Conservation (phyloP, 2,797 vertebrate species). For the Hypotaenidia philippensis region DNA sequence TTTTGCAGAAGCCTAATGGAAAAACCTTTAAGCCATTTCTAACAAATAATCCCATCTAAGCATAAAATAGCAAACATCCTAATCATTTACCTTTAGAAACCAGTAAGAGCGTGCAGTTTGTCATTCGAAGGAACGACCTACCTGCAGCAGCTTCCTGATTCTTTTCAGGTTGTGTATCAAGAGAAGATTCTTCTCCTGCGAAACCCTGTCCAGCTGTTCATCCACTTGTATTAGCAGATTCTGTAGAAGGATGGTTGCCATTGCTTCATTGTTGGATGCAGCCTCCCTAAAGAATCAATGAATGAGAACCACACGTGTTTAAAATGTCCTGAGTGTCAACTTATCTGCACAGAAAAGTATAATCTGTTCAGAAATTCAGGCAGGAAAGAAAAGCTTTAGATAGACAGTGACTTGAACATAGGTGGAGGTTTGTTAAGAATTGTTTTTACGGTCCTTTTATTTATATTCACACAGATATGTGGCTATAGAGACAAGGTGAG, state of each 20-base stretch:
- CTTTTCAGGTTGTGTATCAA: slow-evolving; percentile 96
- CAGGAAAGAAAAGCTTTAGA: not conserved
- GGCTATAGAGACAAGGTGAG: not conserved
- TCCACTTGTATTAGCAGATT: slow-evolving; percentile 93
- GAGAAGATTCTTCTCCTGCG: slow-evolving; percentile 92
- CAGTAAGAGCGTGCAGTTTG: not conserved
- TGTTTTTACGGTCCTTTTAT: not conserved
- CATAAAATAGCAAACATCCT: not conserved
- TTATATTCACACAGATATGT: not conserved
- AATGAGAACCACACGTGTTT: not conserved
- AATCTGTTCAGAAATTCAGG: not conserved
- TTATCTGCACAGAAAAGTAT: not conserved
- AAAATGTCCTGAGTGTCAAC: not conserved
- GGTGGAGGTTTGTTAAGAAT: not conserved
- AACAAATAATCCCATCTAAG: not conserved
- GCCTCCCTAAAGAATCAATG: slow-evolving; percentile 85
- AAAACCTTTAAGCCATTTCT: slow-evolving; percentile 6
- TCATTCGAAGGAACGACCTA: slow-evolving; percentile 51
- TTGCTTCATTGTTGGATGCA: slow-evolving; percentile 90
- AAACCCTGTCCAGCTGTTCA: slow-evolving; percentile 84
- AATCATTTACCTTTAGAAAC: slow-evolving; percentile 7
- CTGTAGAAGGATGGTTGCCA: slow-evolving; percentile 89
- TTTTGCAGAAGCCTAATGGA: not conserved
- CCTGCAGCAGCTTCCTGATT: slow-evolving; percentile 94
- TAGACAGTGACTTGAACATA: not conserved